Evolutionary conservation across 2,888 invertebrate genomes (phyloP), one percentile per base, ranked within the genome.

Genomic region (Stenchaetothrips biformis): DNA sequence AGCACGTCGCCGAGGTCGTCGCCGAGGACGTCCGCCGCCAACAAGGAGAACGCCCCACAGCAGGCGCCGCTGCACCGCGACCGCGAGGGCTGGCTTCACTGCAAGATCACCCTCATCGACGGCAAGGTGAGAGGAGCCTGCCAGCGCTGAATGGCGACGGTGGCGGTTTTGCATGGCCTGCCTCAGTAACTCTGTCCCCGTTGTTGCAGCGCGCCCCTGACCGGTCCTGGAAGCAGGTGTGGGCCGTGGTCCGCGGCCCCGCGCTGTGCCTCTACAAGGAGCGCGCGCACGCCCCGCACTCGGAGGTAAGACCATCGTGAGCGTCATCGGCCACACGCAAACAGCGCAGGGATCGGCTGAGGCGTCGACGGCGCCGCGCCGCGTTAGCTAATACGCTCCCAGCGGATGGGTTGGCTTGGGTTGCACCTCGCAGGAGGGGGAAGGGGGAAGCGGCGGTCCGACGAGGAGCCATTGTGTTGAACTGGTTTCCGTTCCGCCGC

Each of bases 91-190:
- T 91, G 91, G 85, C 91, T 97, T 84, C 92, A 94, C 86, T 92
- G 95, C 85, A 97, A 97, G 88, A 93, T 95, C 86, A 93, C 95
- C 82, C 92, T 95, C 87, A 91, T 94, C 84, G 96, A 97, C 87
- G 95, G 96, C 86, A 96, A 96, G 92, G 96, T 96, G 87, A 86
- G 85, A 83, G 16, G 16, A 7, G 25, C 47, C 47, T 80, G 48
- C 77, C 78, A 18, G 21, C n/a, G n/a, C n/a, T n/a, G n/a, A n/a
- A n/a, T 59, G 59, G 49, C 79, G n/a, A n/a, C 13, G 18, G 7
- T 74, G 25, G 25, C 7, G 0, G 59, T 59, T 37, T 37, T 37
- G 4, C 37, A 1, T 2, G 37, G 78, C 78, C 49, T 80, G 79
- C 48, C 37, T 77, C 9, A 2, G 37, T 37, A 1, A 37, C 37